phyloP scores from a whole-genome alignment of 2,888 invertebrate genomes.

The Punctoribates punctum region DNA sequence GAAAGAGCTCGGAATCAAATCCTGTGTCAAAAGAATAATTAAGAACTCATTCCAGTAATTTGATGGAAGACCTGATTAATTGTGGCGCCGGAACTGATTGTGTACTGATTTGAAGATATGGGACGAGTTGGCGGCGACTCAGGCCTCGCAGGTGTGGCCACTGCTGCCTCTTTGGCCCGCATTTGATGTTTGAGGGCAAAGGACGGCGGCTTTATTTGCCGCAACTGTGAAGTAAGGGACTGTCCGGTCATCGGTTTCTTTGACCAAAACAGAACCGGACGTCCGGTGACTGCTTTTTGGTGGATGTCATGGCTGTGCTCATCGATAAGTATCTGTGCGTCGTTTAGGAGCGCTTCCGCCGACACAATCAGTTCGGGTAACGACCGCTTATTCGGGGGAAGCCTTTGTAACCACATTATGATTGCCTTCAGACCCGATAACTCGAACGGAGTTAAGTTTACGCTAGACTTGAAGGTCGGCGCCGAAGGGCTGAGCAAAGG shows the following conservation, averaged over 20 bases:
- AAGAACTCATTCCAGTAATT: background rate
- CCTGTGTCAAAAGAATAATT: background rate
- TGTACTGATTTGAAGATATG: slow-evolving; percentile 41
- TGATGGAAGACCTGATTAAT: slow-evolving; percentile 4
- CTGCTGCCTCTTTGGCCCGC: background rate
- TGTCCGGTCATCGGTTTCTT: slow-evolving; percentile 8
- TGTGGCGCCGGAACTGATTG: slow-evolving; percentile 19
- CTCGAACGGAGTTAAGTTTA: slow-evolving; percentile 57
- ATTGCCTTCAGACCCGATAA: slow-evolving; percentile 64
- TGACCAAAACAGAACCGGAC: slow-evolving; percentile 65
- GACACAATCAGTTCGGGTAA: slow-evolving; percentile 85
- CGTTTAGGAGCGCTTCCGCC: slow-evolving; percentile 81
- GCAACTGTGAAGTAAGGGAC: slow-evolving; percentile 38
- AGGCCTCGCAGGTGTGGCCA: background rate
- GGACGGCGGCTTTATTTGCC: slow-evolving; percentile 37
- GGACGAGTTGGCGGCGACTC: slow-evolving; percentile 44
- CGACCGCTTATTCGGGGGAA: slow-evolving; percentile 83
- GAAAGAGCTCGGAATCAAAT: slow-evolving; percentile 43
- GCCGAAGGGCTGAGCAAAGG: slow-evolving; percentile 48
- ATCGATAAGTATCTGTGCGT: slow-evolving; percentile 74
- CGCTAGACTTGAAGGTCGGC: slow-evolving; percentile 22
- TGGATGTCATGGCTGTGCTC: slow-evolving; percentile 82
- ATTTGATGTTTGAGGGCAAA: slow-evolving; percentile 22
- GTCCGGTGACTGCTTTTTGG: slow-evolving; percentile 75
- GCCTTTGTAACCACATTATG: slow-evolving; percentile 81